Conservation (phyloP, 2,113 vertebrate species). For the Chauna torquata region DNA sequence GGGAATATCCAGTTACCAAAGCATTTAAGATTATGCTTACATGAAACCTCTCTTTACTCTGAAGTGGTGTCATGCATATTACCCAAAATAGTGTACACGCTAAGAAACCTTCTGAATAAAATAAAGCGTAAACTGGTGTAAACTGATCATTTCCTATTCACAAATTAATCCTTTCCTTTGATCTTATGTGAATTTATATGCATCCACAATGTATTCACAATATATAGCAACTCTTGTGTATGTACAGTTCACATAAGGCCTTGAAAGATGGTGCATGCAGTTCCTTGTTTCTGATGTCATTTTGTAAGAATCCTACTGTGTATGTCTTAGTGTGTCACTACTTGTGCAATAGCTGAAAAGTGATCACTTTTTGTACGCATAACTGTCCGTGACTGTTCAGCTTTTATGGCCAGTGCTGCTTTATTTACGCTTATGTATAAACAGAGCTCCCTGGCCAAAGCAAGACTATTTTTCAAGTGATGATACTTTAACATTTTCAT, state of each 20-base stretch:
- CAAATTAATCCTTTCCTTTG: not conserved
- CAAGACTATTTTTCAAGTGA: not conserved
- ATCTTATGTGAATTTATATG: conserved; percentile 50
- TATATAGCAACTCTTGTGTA: not conserved
- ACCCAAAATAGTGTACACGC: conserved; percentile 80
- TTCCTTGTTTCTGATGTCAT: not conserved
- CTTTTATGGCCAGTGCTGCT: not conserved
- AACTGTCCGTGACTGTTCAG: not conserved
- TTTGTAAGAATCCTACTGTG: not conserved
- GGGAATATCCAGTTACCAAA: conserved; percentile 51
- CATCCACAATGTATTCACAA: conserved; percentile 5
- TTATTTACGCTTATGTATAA: not conserved
- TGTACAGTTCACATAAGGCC: conserved; percentile 46
- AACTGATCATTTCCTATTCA: conserved; percentile 16
- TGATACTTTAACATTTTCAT: not conserved
- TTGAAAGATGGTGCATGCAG: conserved; percentile 35
- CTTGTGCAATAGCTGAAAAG: conserved; percentile 60
- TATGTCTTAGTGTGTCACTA: conserved; percentile 21
- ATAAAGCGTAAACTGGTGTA: conserved; percentile 76
- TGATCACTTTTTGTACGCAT: not conserved
- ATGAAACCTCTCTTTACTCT: not conserved
- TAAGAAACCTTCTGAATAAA: conserved; percentile 74
- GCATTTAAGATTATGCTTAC: conserved; percentile 9
- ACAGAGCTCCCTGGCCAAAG: not conserved
- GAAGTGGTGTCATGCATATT: conserved; percentile 73